Evolutionary conservation across 2,113 vertebrate genomes (phyloP).

Genomic region (Gymnocephalus cernua): DNA sequence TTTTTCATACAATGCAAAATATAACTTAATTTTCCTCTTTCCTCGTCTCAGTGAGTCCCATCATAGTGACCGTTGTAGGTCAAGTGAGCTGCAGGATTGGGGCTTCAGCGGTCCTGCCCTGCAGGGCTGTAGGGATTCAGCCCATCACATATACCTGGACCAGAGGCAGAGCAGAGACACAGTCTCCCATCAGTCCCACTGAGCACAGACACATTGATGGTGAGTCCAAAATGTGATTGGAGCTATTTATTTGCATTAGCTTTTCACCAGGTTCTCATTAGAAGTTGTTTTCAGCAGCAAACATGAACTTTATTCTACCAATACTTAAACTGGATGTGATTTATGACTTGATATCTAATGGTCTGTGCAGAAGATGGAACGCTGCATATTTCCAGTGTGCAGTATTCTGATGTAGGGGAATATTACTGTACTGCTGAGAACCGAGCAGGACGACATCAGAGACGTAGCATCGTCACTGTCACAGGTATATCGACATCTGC

Average conservation of each 20-base stretch:
- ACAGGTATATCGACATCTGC: slow-evolving; percentile 50
- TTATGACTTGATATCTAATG: not conserved
- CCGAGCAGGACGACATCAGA: slow-evolving; percentile 76
- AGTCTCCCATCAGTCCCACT: slow-evolving; percentile 32
- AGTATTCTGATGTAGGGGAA: slow-evolving; percentile 77
- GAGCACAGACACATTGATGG: slow-evolving; percentile 61
- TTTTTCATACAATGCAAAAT: not conserved
- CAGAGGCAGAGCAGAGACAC: slow-evolving; percentile 33
- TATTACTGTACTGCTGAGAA: slow-evolving; percentile 84
- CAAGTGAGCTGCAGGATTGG: slow-evolving; percentile 71
- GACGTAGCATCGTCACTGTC: slow-evolving; percentile 63
- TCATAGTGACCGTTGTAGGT: slow-evolving; percentile 73
- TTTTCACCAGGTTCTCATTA: not conserved
- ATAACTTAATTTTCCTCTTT: not conserved
- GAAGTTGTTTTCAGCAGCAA: not conserved
- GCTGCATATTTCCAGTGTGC: slow-evolving; percentile 74
- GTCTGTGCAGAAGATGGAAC: slow-evolving; percentile 67
- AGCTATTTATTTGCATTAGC: not conserved
- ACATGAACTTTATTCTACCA: not conserved
- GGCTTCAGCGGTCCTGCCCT: slow-evolving; percentile 72
- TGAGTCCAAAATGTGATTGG: slow-evolving; percentile 39
- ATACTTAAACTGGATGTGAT: not conserved
- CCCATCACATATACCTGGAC: slow-evolving; percentile 83
- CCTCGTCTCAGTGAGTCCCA: slow-evolving; percentile 76
- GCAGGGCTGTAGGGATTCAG: slow-evolving; percentile 79